Percentiles rank a stretch among this genome's conserved stretches.
These are phyloP conservation scores for Bombus pascuorum DNA, from an alignment of 1,140 invertebrate genomes.

Conservation along the genomic window DNA sequence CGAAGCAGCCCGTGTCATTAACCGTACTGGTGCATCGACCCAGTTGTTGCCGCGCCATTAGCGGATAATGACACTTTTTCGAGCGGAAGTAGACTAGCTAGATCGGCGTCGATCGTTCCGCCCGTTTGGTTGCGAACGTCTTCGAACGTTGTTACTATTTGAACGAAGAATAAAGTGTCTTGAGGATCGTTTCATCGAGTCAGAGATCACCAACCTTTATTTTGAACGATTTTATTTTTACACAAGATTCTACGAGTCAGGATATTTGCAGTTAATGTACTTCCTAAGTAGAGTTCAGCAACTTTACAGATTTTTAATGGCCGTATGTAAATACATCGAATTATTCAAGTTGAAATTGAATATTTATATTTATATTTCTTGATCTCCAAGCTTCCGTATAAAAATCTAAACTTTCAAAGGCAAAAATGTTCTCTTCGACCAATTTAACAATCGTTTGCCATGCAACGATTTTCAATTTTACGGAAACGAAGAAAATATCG, in stretches of 20 bases:
- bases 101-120: slow-evolving; percentile 58
- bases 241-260: not conserved
- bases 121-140: slow-evolving; percentile 22
- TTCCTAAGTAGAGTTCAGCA: no score
- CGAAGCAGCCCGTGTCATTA: slow-evolving; percentile 61
- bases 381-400: no score
- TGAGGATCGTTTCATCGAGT: no score
- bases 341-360: no score
- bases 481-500: not conserved
- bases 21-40: slow-evolving; percentile 59
- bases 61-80: slow-evolving; percentile 68
- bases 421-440: no score
- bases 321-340: no score
- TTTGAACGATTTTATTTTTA: not conserved
- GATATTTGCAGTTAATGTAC: no score
- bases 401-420: no score
- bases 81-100: slow-evolving; percentile 34
- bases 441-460: not conserved
- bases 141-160: not conserved
- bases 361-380: no score
- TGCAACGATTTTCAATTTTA: not conserved
- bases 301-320: no score
- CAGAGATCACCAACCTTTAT: not conserved
- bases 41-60: slow-evolving; percentile 65
- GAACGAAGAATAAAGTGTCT: no score